phyloP scores from a whole-genome alignment of 2,888 invertebrate genomes.

The Caprella mutica region DNA sequence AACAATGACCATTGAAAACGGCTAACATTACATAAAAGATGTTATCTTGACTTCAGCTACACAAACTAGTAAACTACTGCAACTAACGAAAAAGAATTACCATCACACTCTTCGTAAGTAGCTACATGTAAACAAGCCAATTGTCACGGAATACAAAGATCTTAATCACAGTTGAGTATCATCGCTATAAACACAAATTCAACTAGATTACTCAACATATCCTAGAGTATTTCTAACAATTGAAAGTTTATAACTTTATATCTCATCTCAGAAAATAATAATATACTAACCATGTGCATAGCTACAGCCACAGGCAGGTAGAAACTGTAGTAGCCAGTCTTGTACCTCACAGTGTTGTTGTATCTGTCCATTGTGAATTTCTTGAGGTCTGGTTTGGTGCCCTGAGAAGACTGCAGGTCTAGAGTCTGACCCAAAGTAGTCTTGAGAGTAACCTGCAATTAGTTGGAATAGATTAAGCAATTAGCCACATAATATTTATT shows the following conservation, averaged over 20 bases:
- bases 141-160: too few relatives aligned
- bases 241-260: too few relatives aligned
- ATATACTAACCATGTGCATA: slow-evolving; percentile 65
- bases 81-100: too few relatives aligned
- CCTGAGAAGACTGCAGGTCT: slow-evolving; percentile 59
- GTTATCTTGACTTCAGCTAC: too few relatives aligned
- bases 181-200: background rate
- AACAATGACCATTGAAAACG: too few relatives aligned
- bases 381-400: slow-evolving; percentile 52
- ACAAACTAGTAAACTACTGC: too few relatives aligned
- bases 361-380: slow-evolving; percentile 71
- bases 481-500: background rate
- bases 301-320: slow-evolving; percentile 80
- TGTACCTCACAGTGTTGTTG: slow-evolving; percentile 75
- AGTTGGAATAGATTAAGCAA: too few relatives aligned
- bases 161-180: too few relatives aligned
- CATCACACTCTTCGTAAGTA: too few relatives aligned
- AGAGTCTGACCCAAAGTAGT: slow-evolving; percentile 71
- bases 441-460: slow-evolving; percentile 49
- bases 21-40: too few relatives aligned
- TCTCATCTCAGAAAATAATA: too few relatives aligned
- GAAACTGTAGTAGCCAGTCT: slow-evolving; percentile 88
- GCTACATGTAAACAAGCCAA: too few relatives aligned
- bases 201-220: background rate
- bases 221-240: background rate